phyloP scores from a whole-genome alignment of 2,888 invertebrate species.

The Leptogaster cylindrica region DNA sequence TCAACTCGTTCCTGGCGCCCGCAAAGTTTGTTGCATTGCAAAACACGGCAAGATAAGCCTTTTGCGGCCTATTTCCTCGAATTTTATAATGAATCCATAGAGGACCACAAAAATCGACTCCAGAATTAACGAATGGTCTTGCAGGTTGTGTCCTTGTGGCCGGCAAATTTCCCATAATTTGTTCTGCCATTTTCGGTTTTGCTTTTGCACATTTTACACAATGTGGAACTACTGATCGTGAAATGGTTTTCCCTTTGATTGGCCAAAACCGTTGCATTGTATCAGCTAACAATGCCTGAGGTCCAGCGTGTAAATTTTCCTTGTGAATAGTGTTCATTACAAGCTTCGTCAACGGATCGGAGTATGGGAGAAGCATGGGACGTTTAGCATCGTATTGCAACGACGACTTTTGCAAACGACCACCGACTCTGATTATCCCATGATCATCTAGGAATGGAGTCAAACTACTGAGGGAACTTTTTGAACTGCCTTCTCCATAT shows the following conservation, averaged over 20 bases:
- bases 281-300: slow-evolving; percentile 20
- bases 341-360: slow-evolving; percentile 38
- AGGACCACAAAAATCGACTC: no score
- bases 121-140: no score
- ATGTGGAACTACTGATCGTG: slow-evolving; percentile 43
- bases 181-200: slow-evolving; percentile 42
- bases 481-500: background rate
- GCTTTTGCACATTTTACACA: slow-evolving; percentile 46
- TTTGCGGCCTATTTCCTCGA: no score
- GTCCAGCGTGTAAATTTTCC: background rate
- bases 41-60: no score
- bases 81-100: no score
- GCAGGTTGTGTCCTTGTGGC: no score
- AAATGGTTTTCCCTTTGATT: slow-evolving; percentile 44
- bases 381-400: slow-evolving; percentile 47
- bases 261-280: slow-evolving; percentile 49
- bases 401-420: slow-evolving; percentile 47
- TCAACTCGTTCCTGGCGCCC: slow-evolving; percentile 19
- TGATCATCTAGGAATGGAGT: slow-evolving; percentile 49
- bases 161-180: no score
- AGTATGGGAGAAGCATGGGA: slow-evolving; percentile 49
- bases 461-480: background rate
- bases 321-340: slow-evolving; percentile 38
- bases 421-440: slow-evolving; percentile 51
- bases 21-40: slow-evolving; percentile 37